A percentile compares a stretch with the other conserved stretches of the same genome.
phyloP scores from a whole-genome alignment of 2,797 vertebrate species.

The Forpus xanthops region DNA sequence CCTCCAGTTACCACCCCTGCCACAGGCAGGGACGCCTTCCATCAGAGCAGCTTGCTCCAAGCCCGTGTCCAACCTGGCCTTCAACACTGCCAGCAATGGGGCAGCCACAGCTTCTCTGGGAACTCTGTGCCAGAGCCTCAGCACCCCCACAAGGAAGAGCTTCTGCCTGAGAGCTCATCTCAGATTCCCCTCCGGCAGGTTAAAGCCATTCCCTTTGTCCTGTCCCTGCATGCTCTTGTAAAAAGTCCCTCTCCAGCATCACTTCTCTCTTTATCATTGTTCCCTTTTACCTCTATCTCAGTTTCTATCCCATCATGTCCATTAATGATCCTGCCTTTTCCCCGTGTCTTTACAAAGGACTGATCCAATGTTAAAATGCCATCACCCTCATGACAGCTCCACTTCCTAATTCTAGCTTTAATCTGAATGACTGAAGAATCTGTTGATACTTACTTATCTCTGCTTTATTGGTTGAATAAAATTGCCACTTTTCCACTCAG shows the following conservation, averaged over 20 bases:
- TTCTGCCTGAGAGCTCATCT: neutral
- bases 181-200: neutral
- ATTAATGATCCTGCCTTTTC: neutral
- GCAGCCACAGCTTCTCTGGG: no score
- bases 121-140: no score
- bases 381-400: neutral
- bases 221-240: neutral
- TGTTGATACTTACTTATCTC: neutral
- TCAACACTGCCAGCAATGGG: no score
- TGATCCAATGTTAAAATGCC: neutral
- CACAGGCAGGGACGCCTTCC: neutral
- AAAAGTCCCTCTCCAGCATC: neutral
- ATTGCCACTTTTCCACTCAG: fast-evolving
- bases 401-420: neutral
- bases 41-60: neutral
- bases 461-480: neutral
- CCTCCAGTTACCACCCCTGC: no score
- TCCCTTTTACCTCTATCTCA: neutral
- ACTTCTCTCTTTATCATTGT: neutral
- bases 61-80: no score
- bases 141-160: neutral
- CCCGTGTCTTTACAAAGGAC: neutral
- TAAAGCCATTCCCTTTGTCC: neutral
- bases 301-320: neutral
- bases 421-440: neutral